Evolutionary conservation across 2,797 vertebrate genomes (phyloP).

Genomic region (Lepus townsendii): DNA sequence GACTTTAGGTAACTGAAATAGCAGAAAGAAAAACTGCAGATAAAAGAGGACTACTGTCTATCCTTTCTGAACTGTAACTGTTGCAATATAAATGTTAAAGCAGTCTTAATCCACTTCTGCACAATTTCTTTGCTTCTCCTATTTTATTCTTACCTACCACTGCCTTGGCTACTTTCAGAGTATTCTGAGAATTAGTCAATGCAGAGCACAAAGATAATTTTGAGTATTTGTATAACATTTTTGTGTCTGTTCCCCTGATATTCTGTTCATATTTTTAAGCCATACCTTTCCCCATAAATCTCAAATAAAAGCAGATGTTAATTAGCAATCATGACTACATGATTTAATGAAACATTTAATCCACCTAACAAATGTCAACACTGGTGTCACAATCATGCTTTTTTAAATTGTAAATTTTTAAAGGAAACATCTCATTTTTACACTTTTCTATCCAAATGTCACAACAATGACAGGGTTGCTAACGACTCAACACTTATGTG

Average conservation of each 20-base stretch:
- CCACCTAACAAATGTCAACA: constrained; percentile 2
- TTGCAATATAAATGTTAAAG: constrained; percentile 45
- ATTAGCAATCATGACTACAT: not conserved
- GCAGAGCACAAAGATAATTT: not conserved
- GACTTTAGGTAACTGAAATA: too few species aligned
- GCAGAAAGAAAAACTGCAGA: too few species aligned
- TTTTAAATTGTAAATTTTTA: not conserved
- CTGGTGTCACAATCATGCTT: not conserved
- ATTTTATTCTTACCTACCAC: constrained; percentile 14
- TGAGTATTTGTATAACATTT: not conserved
- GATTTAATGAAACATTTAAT: constrained; percentile 33
- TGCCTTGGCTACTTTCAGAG: not conserved
- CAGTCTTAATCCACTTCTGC: constrained; percentile 1
- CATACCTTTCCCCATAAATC: not conserved
- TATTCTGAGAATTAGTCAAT: not conserved
- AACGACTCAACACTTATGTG: not conserved
- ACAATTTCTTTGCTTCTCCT: not conserved
- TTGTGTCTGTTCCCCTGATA: not conserved
- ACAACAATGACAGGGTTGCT: constrained; percentile 10
- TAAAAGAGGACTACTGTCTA: not conserved
- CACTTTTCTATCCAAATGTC: not conserved
- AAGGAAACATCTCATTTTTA: constrained; percentile 25
- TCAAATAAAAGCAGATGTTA: constrained; percentile 2
- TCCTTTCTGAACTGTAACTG: constrained; percentile 41
- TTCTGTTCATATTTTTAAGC: not conserved